Percentiles rank a stretch among this genome's conserved stretches.
These are phyloP conservation scores for Tachuris rubrigastra DNA, from an alignment of 2,113 vertebrate genomes.

Conservation along the genomic window DNA sequence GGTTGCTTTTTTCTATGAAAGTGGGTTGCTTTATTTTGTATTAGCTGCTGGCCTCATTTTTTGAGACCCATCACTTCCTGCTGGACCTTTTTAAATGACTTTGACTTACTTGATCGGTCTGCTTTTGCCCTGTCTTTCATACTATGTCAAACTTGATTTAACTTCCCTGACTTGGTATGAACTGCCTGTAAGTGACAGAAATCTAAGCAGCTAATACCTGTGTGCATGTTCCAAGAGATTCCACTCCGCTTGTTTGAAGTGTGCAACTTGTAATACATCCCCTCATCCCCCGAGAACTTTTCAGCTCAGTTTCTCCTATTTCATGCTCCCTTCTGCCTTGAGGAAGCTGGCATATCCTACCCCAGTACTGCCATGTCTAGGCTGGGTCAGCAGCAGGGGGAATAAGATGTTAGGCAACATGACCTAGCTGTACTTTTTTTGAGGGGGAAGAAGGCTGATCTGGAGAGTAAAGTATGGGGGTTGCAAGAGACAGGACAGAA, in stretches of 20 bases:
- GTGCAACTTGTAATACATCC: not conserved
- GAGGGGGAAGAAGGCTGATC: not conserved
- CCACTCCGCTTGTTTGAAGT: not conserved
- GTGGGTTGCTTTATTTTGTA: not conserved
- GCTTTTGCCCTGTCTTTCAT: not conserved
- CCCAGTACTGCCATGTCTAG: not conserved
- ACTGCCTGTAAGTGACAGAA: not conserved
- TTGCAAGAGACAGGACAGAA: not conserved
- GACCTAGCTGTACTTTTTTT: not conserved
- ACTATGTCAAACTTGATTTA: not conserved
- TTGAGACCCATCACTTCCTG: not conserved
- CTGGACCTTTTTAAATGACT: not conserved
- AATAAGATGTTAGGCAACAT: not conserved
- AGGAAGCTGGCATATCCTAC: not conserved
- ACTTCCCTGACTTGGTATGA: not conserved
- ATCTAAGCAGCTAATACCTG: not conserved
- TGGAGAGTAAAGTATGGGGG: not conserved
- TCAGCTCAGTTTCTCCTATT: not conserved
- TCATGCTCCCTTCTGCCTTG: not conserved
- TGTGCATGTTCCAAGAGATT: not conserved
- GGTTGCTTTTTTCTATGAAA: not conserved
- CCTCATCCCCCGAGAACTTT: not conserved
- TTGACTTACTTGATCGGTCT: not conserved
- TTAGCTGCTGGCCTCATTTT: conserved; percentile 8
- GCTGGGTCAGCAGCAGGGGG: not conserved